Evolutionary conservation across 2,888 invertebrate species (phyloP), one percentile per base, ranked within the genome.

Genomic region (Sarcophaga variegata): DNA sequence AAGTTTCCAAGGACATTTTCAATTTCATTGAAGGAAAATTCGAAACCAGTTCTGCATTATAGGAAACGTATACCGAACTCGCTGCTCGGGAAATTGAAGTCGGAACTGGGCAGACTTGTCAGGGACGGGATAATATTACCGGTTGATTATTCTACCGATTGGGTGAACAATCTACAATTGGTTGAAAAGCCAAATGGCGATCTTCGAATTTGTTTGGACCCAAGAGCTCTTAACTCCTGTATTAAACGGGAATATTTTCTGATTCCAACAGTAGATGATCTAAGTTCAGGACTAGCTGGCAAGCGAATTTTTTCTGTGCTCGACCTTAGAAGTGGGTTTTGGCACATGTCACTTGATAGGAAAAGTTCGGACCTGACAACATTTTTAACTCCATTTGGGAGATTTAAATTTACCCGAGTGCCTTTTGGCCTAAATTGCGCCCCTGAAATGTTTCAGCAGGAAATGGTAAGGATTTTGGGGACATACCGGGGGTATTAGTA

Each of bases 381-480:
- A 59, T 59, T 59, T 89, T 2, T 87, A 79, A 89, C 89, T 22
- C 89, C 88, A 6, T 88, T 89, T 70, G 88, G 88, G 1, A 49
- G 86, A 10, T 88, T 64, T 59, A 84, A 85, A 72, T 89, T 87
- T 20, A 88, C 0, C 37, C 92, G 8, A 90, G 89, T 17, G 83
- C 88, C 3, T 90, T 91, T 5, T 90, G 37, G 37, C 8, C 37
- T 37, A 37, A 37, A 37, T 37, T 37, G 37, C 6, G 37, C 37
- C 37, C 37, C 91, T 4, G 92, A 92, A 89, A 90, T 91, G n/a
- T 92, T 92, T 87, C 91, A 92, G 81, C 86, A 88, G 60, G 89
- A 88, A 76, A 91, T 90, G 86, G 87, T 89, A 37, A 85, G 85
- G 22, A 89, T 90, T 27, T 92, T 87, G 91, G 90, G 25, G 91